Conservation (phyloP, 2,113 vertebrate species). For the Petrocephalus zakoni region DNA sequence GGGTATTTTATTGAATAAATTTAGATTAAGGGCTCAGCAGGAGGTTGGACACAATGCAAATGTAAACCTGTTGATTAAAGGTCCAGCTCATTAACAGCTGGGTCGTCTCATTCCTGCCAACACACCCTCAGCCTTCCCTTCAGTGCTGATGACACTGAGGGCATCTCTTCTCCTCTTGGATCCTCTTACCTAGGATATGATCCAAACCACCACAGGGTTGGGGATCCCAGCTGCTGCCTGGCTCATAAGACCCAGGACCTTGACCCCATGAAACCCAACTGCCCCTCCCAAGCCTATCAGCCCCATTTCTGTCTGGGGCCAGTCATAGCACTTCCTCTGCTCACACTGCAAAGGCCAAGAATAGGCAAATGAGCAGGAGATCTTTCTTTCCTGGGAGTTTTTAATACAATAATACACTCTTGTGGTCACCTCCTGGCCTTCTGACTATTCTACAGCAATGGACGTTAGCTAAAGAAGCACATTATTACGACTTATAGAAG, state of each 20-base stretch:
- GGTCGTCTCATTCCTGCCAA: background rate
- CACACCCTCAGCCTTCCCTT: background rate
- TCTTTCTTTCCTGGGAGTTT: background rate
- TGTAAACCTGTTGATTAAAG: background rate
- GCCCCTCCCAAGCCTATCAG: background rate
- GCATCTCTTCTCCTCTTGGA: background rate
- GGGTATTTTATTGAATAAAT: background rate
- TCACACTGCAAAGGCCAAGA: background rate
- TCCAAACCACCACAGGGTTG: background rate
- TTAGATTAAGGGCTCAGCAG: background rate
- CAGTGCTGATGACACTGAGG: background rate
- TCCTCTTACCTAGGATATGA: background rate
- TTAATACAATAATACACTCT: background rate
- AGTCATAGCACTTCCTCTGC: background rate
- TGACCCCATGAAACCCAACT: background rate
- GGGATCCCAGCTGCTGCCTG: background rate
- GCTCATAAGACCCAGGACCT: background rate
- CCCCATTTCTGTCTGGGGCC: background rate
- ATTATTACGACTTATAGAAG: background rate
- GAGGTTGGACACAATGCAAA: background rate
- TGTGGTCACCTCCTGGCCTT: background rate
- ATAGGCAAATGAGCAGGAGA: background rate
- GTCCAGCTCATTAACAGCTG: background rate
- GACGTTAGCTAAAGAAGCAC: background rate
- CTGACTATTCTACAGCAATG: background rate